Conservation (phyloP, 1,140 invertebrate species). For the Bombus terrestris region DNA sequence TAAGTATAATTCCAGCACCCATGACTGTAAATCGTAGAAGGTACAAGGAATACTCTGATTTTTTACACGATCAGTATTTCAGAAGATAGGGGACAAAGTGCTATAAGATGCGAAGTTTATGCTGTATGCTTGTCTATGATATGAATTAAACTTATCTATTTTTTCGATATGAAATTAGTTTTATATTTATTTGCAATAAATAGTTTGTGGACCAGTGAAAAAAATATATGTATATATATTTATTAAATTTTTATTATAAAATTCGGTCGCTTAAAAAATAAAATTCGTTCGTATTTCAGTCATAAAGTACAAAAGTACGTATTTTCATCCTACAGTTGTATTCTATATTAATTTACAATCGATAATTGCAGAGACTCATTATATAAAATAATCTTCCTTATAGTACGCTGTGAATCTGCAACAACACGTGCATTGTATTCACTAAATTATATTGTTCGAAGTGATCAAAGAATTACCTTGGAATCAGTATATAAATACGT, state of each 20-base stretch:
- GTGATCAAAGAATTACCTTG: not conserved
- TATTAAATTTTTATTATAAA: constrained; percentile 13
- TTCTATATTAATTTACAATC: not conserved
- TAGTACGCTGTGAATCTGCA: not conserved
- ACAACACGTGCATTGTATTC: not conserved
- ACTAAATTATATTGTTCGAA: not conserved
- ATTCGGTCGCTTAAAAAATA: not conserved
- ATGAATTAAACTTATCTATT: not conserved
- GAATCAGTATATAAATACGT: not conserved
- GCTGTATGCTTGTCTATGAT: not conserved
- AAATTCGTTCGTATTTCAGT: not conserved
- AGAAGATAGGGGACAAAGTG: no score
- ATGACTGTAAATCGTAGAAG: no score
- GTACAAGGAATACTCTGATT: no score
- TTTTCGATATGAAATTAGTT: not conserved
- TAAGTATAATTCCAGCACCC: no score
- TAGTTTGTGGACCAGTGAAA: not conserved
- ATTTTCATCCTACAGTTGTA: not conserved
- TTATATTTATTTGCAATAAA: constrained; percentile 5
- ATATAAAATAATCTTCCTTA: not conserved
- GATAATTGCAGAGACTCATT: not conserved
- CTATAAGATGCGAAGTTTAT: no score
- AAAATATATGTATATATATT: not conserved
- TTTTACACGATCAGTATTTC: no score
- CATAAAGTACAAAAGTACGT: constrained; percentile 3